Percentiles rank a stretch among this genome's conserved stretches.
These are phyloP conservation scores for Trissolcus japonicus DNA, from an alignment of 2,888 invertebrate genomes.

Conservation along the genomic window DNA sequence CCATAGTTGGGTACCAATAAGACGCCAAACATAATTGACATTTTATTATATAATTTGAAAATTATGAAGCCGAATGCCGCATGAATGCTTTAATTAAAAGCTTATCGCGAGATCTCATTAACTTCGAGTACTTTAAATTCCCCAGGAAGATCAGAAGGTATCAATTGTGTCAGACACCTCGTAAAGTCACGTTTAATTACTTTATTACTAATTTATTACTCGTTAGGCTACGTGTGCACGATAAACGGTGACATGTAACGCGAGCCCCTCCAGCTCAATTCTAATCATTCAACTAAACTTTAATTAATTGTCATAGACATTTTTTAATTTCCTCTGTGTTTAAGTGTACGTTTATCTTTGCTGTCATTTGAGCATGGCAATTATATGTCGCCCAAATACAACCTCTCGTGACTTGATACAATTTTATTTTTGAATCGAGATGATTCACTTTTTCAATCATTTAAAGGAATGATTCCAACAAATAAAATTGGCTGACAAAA, in stretches of 20 bases:
- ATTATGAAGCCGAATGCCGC: conserved; percentile 46
- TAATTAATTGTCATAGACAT: conserved; percentile 52
- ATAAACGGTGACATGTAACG: conserved; percentile 60
- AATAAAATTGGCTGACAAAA: not conserved
- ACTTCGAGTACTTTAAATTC: conserved; percentile 66
- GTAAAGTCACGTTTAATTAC: conserved; percentile 62
- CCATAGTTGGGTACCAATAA: conserved; percentile 8
- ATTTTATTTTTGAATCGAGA: not conserved
- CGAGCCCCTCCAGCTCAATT: conserved; percentile 51
- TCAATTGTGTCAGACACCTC: conserved; percentile 65
- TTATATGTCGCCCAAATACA: not conserved
- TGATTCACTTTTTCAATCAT: not conserved
- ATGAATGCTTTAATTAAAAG: conserved; percentile 58
- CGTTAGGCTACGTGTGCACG: conserved; percentile 54
- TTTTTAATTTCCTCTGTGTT: conserved; percentile 38
- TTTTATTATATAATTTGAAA: conserved; percentile 36
- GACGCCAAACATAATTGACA: conserved; percentile 34
- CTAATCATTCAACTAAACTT: conserved; percentile 56
- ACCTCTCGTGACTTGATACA: not conserved
- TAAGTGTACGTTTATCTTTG: conserved; percentile 13
- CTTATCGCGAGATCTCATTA: conserved; percentile 68
- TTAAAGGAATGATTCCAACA: not conserved
- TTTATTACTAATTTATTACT: conserved; percentile 63
- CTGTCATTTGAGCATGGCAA: conserved; percentile 4
- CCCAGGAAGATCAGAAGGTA: conserved; percentile 63